Conservation (phyloP, 2,797 vertebrate species). For the Acanthurus tractus region DNA sequence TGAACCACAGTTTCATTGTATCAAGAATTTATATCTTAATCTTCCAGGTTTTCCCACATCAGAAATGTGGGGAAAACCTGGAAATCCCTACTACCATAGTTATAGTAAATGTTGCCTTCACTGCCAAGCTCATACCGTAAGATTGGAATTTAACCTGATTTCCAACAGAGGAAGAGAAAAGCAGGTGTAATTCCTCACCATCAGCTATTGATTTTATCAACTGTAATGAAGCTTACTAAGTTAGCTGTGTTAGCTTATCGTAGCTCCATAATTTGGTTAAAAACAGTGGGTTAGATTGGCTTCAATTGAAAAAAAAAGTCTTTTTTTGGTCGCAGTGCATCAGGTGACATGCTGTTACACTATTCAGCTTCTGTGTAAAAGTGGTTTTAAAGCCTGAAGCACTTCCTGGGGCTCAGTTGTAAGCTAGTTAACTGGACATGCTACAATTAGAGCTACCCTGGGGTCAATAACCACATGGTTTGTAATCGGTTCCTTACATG, state of each 20-base stretch:
- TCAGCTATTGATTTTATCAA: background rate
- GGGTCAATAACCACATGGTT: background rate
- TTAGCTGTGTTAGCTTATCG: background rate
- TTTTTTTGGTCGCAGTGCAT: no score
- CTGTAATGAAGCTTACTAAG: background rate
- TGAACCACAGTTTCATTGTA: conserved; percentile 12
- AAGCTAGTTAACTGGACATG: background rate
- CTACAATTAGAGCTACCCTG: background rate
- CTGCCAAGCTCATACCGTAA: background rate
- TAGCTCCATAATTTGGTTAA: background rate
- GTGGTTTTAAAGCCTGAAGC: no score
- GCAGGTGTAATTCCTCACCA: background rate
- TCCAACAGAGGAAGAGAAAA: background rate
- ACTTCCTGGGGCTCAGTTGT: background rate
- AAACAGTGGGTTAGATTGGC: background rate
- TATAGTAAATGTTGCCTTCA: background rate
- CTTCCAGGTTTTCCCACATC: no score
- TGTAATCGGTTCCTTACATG: background rate
- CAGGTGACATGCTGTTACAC: no score
- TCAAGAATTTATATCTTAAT: conserved; percentile 1
- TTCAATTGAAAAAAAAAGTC: no score
- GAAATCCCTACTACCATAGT: no score
- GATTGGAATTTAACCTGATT: background rate
- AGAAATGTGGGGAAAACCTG: no score
- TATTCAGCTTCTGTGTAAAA: no score